Percentiles rank a stretch among this genome's conserved stretches.
These are phyloP conservation scores for Aphis craccivora DNA, from an alignment of 1,140 invertebrate genomes.

Conservation along the genomic window DNA sequence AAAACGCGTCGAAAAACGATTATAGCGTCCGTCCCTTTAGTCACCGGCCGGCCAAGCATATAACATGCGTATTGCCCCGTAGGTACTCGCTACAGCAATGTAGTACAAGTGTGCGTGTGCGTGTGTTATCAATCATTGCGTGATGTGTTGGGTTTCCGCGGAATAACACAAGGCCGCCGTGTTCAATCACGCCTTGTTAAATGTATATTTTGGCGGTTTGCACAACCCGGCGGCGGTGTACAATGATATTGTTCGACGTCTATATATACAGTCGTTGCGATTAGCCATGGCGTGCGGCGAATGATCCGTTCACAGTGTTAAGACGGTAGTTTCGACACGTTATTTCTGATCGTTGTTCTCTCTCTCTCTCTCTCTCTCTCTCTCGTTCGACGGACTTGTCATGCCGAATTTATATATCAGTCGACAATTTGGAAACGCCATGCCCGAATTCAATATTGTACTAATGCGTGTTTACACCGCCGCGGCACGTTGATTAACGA, in stretches of 20 bases:
- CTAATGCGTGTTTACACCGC: neutral
- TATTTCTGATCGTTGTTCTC: neutral
- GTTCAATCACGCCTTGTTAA: slow-evolving; percentile 47
- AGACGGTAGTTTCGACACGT: slow-evolving; percentile 30
- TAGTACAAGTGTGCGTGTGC: neutral
- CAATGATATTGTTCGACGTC: neutral
- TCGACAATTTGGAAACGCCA: slow-evolving; percentile 32
- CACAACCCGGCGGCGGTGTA: neutral
- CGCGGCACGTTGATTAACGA: neutral
- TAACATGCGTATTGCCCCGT: too few relatives aligned
- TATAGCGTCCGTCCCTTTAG: too few relatives aligned
- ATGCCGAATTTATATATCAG: slow-evolving; percentile 47
- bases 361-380: neutral
- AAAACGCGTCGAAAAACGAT: too few relatives aligned
- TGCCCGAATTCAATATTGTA: neutral
- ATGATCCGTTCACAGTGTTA: slow-evolving; percentile 12
- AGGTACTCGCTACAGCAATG: too few relatives aligned
- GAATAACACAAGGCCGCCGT: slow-evolving; percentile 45
- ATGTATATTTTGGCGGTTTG: slow-evolving; percentile 29
- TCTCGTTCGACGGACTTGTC: slow-evolving; percentile 39
- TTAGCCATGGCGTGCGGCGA: slow-evolving; percentile 46
- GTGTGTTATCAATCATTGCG: neutral
- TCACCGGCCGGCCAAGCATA: too few relatives aligned
- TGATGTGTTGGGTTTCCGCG: neutral
- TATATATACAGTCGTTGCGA: neutral